phyloP scores from a whole-genome alignment of 2,888 invertebrate species.

The Timema podura region DNA sequence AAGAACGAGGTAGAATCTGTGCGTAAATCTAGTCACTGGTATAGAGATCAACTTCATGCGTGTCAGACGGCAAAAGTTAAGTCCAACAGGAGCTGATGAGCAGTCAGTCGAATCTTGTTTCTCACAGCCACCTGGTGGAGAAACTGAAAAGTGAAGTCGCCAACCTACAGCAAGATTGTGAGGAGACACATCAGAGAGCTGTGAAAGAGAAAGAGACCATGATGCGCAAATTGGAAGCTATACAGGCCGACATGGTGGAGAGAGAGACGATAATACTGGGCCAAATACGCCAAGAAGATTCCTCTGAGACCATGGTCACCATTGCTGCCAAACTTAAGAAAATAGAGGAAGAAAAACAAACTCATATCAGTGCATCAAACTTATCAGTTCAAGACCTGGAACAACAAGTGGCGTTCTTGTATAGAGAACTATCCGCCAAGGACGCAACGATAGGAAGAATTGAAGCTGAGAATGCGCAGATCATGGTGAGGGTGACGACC shows the following conservation, averaged over 20 bases:
- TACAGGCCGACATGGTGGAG: slow-evolving; percentile 48
- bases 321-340: slow-evolving; percentile 40
- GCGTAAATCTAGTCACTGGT: slow-evolving; percentile 46
- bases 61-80: slow-evolving; percentile 37
- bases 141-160: slow-evolving; percentile 42
- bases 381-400: slow-evolving; percentile 41
- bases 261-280: slow-evolving; percentile 44
- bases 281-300: slow-evolving; percentile 42
- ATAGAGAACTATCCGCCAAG: slow-evolving; percentile 41
- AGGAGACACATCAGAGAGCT: slow-evolving; percentile 44
- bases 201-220: slow-evolving; percentile 46
- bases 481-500: slow-evolving; percentile 42
- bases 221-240: slow-evolving; percentile 45
- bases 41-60: slow-evolving; percentile 44
- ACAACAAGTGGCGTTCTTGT: slow-evolving; percentile 41
- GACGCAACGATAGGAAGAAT: slow-evolving; percentile 39
- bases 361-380: slow-evolving; percentile 36
- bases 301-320: slow-evolving; percentile 37
- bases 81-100: slow-evolving; percentile 36
- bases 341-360: slow-evolving; percentile 42
- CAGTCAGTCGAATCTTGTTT: slow-evolving; percentile 38
- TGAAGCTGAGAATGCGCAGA: slow-evolving; percentile 43
- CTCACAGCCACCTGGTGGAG: slow-evolving; percentile 42
- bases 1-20: slow-evolving; percentile 43
- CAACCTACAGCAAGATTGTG: slow-evolving; percentile 40